Conservation (phyloP, 2,113 vertebrate species). For the Megaptera novaeangliae region DNA sequence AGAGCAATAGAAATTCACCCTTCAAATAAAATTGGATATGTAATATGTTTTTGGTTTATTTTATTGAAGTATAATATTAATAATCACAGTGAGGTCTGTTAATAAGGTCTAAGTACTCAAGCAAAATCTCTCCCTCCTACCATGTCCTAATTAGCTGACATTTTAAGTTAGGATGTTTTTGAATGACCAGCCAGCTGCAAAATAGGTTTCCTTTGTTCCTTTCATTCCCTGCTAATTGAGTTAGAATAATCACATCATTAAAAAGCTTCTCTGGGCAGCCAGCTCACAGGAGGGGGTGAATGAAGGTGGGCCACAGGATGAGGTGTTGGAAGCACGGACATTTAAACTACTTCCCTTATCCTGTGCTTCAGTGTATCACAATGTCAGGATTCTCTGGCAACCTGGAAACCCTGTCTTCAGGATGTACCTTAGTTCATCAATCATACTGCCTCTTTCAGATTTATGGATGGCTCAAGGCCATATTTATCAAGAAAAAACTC, state of each 20-base stretch:
- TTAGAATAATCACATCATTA: conserved; percentile 55
- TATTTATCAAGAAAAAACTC: not conserved
- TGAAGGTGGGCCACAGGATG: not conserved
- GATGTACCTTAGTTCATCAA: not conserved
- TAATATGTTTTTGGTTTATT: conserved; percentile 9
- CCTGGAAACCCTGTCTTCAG: not conserved
- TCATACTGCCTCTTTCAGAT: not conserved
- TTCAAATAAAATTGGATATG: conserved; percentile 21
- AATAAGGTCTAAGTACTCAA: conserved; percentile 20
- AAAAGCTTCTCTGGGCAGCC: not conserved
- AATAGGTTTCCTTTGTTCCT: conserved; percentile 43
- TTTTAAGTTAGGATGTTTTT: conserved; percentile 55
- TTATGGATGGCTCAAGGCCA: not conserved
- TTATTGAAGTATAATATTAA: conserved; percentile 35
- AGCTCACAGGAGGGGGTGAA: not conserved
- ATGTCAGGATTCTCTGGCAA: not conserved
- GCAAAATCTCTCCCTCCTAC: conserved; percentile 24
- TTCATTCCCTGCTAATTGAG: conserved; percentile 42
- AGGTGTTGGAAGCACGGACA: not conserved
- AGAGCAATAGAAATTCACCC: conserved; percentile 12
- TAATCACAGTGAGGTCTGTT: not conserved
- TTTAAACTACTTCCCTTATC: not conserved
- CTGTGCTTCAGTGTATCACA: not conserved
- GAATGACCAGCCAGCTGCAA: conserved; percentile 40
- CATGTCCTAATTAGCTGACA: conserved; percentile 48